These are phyloP conservation scores for Rafetus swinhoei DNA, from an alignment of 2,113 vertebrate species.

Conservation along the genomic window DNA sequence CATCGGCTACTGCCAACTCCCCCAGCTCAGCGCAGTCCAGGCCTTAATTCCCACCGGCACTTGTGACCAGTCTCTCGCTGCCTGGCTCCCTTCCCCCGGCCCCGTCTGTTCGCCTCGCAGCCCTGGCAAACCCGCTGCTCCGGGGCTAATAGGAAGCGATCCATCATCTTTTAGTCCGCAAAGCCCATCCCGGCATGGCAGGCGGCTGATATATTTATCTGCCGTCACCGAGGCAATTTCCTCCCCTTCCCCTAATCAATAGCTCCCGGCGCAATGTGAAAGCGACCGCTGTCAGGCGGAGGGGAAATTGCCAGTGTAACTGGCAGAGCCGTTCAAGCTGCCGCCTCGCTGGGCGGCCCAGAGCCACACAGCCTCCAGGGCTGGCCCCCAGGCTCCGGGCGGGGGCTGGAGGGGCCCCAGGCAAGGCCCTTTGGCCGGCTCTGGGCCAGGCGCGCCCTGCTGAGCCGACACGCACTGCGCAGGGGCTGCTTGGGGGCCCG, in stretches of 20 bases:
- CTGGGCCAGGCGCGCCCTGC: too few species aligned
- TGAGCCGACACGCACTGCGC: too few species aligned
- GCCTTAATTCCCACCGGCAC: too few species aligned
- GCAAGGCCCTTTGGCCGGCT: too few species aligned
- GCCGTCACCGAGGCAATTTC: conserved; percentile 51
- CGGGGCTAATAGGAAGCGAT: conserved; percentile 68
- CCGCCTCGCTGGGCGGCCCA: too few species aligned
- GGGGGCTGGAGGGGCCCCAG: neutral
- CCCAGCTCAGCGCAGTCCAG: too few species aligned
- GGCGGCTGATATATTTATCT: conserved; percentile 58
- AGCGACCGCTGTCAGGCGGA: conserved; percentile 35
- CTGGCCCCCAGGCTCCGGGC: neutral
- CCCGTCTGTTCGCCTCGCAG: neutral
- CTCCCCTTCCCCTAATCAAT: conserved; percentile 58
- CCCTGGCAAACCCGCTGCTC: neutral
- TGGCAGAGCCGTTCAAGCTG: neutral
- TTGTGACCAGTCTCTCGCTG: neutral
- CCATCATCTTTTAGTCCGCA: conserved; percentile 43
- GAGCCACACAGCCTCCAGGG: neutral
- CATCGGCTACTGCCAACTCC: rapidly evolving
- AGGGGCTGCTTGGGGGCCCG: too few species aligned
- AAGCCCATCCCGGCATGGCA: conserved; percentile 33
- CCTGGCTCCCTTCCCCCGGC: neutral
- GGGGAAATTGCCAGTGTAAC: neutral
- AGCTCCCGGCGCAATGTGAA: conserved; percentile 27